These are phyloP conservation scores for Elegia similella DNA, from an alignment of 2,888 invertebrate species.

Conservation along the genomic window DNA sequence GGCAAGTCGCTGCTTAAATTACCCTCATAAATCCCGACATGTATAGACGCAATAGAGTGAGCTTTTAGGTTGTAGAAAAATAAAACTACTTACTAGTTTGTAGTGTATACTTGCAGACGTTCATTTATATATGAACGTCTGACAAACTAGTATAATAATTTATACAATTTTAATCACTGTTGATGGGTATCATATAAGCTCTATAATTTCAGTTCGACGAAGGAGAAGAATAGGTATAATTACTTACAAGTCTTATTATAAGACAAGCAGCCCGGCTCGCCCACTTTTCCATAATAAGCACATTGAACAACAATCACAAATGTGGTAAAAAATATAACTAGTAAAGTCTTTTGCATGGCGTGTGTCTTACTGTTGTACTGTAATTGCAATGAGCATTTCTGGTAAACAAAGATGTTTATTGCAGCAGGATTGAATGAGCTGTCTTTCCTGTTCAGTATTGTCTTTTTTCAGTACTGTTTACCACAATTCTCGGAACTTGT, in stretches of 20 bases:
- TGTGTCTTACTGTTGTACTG: slow-evolving; percentile 8
- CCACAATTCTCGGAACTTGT: neutral
- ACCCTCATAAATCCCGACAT: too few relatives aligned
- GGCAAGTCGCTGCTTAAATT: too few relatives aligned
- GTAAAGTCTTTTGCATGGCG: slow-evolving; percentile 33
- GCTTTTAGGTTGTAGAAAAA: too few relatives aligned
- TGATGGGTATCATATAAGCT: too few relatives aligned
- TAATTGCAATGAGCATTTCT: slow-evolving; percentile 13
- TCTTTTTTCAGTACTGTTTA: slow-evolving; percentile 1
- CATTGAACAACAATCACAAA: slow-evolving; percentile 35
- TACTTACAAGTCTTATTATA: slow-evolving; percentile 68
- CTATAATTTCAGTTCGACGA: too few relatives aligned
- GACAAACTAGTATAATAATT: too few relatives aligned
- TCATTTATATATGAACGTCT: too few relatives aligned
- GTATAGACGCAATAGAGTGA: too few relatives aligned
- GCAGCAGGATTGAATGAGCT: neutral
- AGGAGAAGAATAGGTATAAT: neutral
- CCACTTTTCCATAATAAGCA: slow-evolving; percentile 52
- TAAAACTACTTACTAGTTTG: too few relatives aligned
- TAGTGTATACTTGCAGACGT: too few relatives aligned
- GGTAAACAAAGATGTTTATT: neutral
- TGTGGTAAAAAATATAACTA: slow-evolving; percentile 30
- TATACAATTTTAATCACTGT: too few relatives aligned
- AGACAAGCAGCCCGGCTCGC: slow-evolving; percentile 48
- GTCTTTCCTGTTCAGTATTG: slow-evolving; percentile 7